phyloP scores from a whole-genome alignment of 2,888 invertebrate species.

The Toxonevra muliebris region DNA sequence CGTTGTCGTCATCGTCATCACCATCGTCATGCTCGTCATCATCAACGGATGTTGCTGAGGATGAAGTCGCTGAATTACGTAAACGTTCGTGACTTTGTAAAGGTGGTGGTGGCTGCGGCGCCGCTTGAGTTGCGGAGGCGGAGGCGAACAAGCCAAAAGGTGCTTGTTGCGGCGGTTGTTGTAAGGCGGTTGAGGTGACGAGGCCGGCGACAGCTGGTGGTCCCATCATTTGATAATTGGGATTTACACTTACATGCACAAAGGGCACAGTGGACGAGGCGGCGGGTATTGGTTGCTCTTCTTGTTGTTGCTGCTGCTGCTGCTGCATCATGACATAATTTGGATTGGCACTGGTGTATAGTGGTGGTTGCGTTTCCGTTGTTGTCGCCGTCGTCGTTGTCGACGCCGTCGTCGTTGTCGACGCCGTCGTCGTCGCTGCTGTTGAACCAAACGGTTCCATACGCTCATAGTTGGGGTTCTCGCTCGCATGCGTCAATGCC shows the following conservation, averaged over 20 bases:
- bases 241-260: constrained; percentile 44
- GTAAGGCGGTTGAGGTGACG: constrained; percentile 24
- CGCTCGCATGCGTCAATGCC: constrained; percentile 37
- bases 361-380: constrained; percentile 18
- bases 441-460: constrained; percentile 43
- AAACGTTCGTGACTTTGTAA: constrained; percentile 21
- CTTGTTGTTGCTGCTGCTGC: too few relatives aligned
- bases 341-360: constrained; percentile 42
- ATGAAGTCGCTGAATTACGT: constrained; percentile 13
- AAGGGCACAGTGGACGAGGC: constrained; percentile 1
- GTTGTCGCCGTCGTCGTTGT: constrained; percentile 10
- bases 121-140: background rate
- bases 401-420: too few relatives aligned
- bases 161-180: constrained; percentile 15
- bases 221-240: constrained; percentile 52
- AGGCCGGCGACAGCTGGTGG: constrained; percentile 24
- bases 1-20: constrained; percentile 43
- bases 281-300: background rate
- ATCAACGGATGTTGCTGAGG: constrained; percentile 39
- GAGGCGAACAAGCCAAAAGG: background rate
- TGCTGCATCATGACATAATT: constrained; percentile 50
- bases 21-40: constrained; percentile 43
- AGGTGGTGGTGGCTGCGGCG: background rate
- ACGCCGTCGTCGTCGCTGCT: too few relatives aligned
- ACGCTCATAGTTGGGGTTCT: constrained; percentile 55